Evolutionary conservation across 2,888 invertebrate genomes (phyloP), one percentile per base, ranked within the genome.

Genomic region (Orchesellides sinensis): DNA sequence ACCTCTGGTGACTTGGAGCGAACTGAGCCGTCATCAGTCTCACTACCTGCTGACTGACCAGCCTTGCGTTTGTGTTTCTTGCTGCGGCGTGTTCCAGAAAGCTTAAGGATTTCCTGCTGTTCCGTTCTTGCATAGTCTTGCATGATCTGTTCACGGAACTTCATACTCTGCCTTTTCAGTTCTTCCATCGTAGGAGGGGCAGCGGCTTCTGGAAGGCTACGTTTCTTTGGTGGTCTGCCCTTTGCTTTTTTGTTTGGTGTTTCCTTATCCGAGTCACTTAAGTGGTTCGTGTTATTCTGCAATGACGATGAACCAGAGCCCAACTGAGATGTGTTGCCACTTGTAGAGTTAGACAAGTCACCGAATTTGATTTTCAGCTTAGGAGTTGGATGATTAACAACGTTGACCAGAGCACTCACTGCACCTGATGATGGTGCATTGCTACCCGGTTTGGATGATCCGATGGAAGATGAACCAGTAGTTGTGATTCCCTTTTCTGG

Each of bases 81-180:
- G 3, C 83, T 54, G n/a, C 85, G 78, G 6, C 87, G 23, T 4
- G 85, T 85, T 25, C 87, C 87, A 6, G 78, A 56, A 17, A 84
- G 63, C 49, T 85, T 80, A n/a, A 85, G 66, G 1, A 85, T 86
- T 61, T 92, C 91, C 17, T 90, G 90, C 86, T 92, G 92, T 87
- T 94, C 94, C 86, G 92, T 93, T 88, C 93, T 94, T 82, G 94
- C 94, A 89, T 96, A 96, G 89, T 94, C 94, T 3, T 95, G 95
- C 95, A 96, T 95, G 2, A 96, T 94, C 92, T 93, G 93, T 85
- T 94, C 93, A 17, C 96, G 92, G 90, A 93, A 96, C 89, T 96
- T 96, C 96, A 96, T 96, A 88, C 95, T 95, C 89, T 96, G 95
- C 1, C 96, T 93, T 84, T 94, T 94, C 65, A 96, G 90, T 89